phyloP scores from a whole-genome alignment of 2,797 vertebrate species.

The Danio choprae region DNA sequence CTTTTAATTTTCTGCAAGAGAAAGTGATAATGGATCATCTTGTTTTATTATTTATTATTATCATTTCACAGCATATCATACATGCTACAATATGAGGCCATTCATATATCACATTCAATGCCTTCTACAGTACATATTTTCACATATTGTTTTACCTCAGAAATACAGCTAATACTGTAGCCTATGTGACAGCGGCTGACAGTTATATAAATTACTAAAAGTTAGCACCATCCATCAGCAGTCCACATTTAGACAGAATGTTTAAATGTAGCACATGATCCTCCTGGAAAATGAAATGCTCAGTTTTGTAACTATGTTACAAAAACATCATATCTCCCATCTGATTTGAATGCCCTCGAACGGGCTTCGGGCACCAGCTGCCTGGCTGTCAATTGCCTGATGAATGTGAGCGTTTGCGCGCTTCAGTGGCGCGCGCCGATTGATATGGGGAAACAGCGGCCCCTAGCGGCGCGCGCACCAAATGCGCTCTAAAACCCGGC shows the following conservation, averaged over 20 bases:
- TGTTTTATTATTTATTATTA: too few species aligned
- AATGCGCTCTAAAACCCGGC: constrained; percentile 29
- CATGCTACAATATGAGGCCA: too few species aligned
- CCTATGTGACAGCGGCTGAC: background rate
- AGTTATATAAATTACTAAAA: background rate
- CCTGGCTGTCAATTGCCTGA: constrained; percentile 24
- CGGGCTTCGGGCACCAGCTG: constrained; percentile 43
- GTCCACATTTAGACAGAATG: background rate
- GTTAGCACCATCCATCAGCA: background rate
- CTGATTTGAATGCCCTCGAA: constrained; percentile 42
- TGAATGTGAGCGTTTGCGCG: background rate
- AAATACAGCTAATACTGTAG: background rate
- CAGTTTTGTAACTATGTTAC: constrained; percentile 19
- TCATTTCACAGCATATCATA: too few species aligned
- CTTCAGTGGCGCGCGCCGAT: constrained; percentile 13
- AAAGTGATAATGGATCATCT: too few species aligned
- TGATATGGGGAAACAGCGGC: constrained; percentile 82
- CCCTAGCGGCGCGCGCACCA: constrained; percentile 71
- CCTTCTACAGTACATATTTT: too few species aligned
- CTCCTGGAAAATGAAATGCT: constrained; percentile 23
- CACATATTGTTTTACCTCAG: background rate
- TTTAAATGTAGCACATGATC: constrained; percentile 11
- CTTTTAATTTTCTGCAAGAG: too few species aligned
- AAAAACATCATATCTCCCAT: constrained; percentile 39
- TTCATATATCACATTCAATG: too few species aligned